These are phyloP conservation scores for Nansenia antarctica DNA, from an alignment of 2,113 vertebrate species.

Conservation along the genomic window DNA sequence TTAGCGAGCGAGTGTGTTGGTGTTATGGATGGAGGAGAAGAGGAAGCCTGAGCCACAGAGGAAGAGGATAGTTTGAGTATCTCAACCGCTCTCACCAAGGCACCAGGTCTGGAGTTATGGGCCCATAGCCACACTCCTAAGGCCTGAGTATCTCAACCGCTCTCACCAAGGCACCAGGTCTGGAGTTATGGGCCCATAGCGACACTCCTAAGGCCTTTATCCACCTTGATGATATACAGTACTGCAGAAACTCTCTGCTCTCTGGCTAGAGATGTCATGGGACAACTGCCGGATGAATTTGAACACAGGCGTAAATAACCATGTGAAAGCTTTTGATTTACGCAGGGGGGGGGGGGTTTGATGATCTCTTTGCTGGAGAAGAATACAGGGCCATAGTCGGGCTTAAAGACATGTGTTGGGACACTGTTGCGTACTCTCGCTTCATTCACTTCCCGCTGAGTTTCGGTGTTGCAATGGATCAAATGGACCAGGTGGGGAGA, in stretches of 20 bases:
- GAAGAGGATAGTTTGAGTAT: slow-evolving; percentile 68
- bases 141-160: slow-evolving; percentile 57
- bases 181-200: slow-evolving; percentile 56
- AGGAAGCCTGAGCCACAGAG: slow-evolving; percentile 69
- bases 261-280: slow-evolving; percentile 17
- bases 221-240: slow-evolving; percentile 48
- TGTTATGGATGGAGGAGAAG: slow-evolving; percentile 35
- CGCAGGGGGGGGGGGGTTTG: slow-evolving; percentile 19
- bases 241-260: slow-evolving; percentile 31
- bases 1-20: slow-evolving; percentile 23
- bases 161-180: slow-evolving; percentile 52
- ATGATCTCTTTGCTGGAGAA: slow-evolving; percentile 38
- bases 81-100: slow-evolving; percentile 54
- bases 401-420: no score
- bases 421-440: no score
- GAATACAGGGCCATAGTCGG: neutral
- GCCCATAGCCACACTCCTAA: slow-evolving; percentile 35
- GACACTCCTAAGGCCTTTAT: slow-evolving; percentile 44
- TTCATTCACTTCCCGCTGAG: no score
- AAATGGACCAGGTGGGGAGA: no score
- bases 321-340: slow-evolving; percentile 35
- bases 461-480: no score
- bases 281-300: slow-evolving; percentile 30
- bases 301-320: slow-evolving; percentile 51
- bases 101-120: slow-evolving; percentile 61